Conservation (phyloP, 2,888 invertebrate species). For the Lithodes maja region DNA sequence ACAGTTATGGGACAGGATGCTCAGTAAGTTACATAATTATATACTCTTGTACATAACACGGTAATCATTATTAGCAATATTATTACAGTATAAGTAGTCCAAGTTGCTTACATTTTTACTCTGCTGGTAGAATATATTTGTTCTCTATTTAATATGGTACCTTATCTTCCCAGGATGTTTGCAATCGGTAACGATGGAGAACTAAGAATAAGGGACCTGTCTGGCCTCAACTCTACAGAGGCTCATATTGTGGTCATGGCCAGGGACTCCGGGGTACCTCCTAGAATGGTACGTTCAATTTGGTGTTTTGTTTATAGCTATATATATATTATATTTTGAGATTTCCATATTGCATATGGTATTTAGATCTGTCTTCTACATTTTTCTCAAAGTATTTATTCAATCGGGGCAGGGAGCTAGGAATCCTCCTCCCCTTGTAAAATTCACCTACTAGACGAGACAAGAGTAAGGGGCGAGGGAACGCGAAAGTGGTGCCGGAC, state of each 20-base stretch:
- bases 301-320: background rate
- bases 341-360: too few species aligned
- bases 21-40: constrained; percentile 75
- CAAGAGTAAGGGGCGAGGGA: too few species aligned
- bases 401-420: too few species aligned
- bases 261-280: constrained; percentile 89
- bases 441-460: too few species aligned
- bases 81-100: background rate
- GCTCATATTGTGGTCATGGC: constrained; percentile 88
- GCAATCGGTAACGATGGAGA: constrained; percentile 82
- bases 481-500: too few species aligned
- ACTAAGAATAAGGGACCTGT: constrained; percentile 76
- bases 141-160: background rate
- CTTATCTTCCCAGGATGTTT: constrained; percentile 76
- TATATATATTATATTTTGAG: too few species aligned
- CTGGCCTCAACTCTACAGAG: constrained; percentile 77
- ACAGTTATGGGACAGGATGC: constrained; percentile 83
- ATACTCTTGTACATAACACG: background rate
- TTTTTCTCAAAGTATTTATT: too few species aligned
- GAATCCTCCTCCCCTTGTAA: too few species aligned
- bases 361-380: too few species aligned
- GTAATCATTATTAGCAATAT: background rate
- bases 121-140: background rate
- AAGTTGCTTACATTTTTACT: background rate
- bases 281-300: constrained; percentile 79